Evolutionary conservation across 1,140 invertebrate genomes (phyloP), one percentile per base, ranked within the genome.

Genomic region (Eupristina koningsbergeri): DNA sequence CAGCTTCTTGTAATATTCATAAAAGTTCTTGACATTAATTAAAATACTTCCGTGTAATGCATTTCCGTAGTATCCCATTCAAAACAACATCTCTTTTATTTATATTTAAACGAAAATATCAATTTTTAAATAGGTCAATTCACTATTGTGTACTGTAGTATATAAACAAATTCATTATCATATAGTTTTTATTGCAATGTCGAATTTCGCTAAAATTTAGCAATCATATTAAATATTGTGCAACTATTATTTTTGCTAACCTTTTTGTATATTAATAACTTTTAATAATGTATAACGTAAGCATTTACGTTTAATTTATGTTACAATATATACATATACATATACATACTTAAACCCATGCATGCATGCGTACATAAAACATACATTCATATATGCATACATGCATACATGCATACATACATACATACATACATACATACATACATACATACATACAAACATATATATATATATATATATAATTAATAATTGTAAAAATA

Each of bases 261-360:
- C 1, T n/a, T 41, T 41, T 71, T 71, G 22, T 71, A 71, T 41
- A 71, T 71, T 41, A n/a, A 8, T 41, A 71, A 36, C 19, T 71
- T 71, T 71, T 71, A 71, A 41, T 31, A 41, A 41, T 71, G 36
- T 41, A 8, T 71, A 71, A 71, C 67, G 67, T 71, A 71, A 71
- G n/a, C 34, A n/a, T 2, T 67, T 71, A 71, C 67, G 39, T 71
- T 71, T 71, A 39, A 71, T 71, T 71, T 41, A 71, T 67, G 7
- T 67, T 67, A 71, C 41, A 26, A n/a, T 41, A 71, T 41, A 71
- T 39, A 71, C 11, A 45, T 45, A 45, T 45, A 71, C 26, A 71
- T 41, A 41, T n/a, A n/a, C n/a, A n/a, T n/a, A n/a, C n/a, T n/a
- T n/a, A n/a, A n/a, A n/a, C n/a, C n/a, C n/a, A n/a, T n/a, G n/a